phyloP scores from a whole-genome alignment of 1,140 invertebrate genomes.

The Pseudomyrmex concolor region DNA sequence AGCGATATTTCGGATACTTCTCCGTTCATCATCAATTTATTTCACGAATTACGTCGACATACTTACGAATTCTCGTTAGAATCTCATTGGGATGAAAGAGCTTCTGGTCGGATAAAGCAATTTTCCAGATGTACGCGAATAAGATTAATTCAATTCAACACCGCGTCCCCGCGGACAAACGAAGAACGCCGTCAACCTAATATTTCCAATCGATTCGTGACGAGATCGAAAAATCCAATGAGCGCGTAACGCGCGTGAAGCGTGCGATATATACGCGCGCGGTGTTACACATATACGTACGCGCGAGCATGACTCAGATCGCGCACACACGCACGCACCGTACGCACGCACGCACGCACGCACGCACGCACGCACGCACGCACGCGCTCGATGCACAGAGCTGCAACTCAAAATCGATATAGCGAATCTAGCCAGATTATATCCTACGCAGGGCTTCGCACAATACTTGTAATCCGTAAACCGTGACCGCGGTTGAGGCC shows the following conservation, averaged over 20 bases:
- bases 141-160: constrained; percentile 18
- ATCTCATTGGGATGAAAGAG: neutral
- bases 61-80: neutral
- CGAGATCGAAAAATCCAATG: constrained; percentile 49
- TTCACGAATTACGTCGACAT: neutral
- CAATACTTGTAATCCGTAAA: constrained; percentile 81
- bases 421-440: constrained; percentile 84
- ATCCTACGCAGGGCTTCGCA: constrained; percentile 83
- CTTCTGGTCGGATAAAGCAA: neutral
- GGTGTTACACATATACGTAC: neutral
- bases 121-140: constrained; percentile 3
- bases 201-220: constrained; percentile 53
- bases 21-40: constrained; percentile 29
- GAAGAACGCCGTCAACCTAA: constrained; percentile 30
- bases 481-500: constrained; percentile 75
- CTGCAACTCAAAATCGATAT: constrained; percentile 84
- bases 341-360: constrained; percentile 48
- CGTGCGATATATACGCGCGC: neutral
- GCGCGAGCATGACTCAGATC: constrained; percentile 62
- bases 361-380: constrained; percentile 66
- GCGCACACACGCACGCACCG: constrained; percentile 59
- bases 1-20: neutral
- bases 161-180: constrained; percentile 8
- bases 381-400: constrained; percentile 71
- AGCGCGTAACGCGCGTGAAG: constrained; percentile 39